Base-by-base conservation (phyloP, 2,888 invertebrate genomes). In the Galerucella pusilla region DNA sequence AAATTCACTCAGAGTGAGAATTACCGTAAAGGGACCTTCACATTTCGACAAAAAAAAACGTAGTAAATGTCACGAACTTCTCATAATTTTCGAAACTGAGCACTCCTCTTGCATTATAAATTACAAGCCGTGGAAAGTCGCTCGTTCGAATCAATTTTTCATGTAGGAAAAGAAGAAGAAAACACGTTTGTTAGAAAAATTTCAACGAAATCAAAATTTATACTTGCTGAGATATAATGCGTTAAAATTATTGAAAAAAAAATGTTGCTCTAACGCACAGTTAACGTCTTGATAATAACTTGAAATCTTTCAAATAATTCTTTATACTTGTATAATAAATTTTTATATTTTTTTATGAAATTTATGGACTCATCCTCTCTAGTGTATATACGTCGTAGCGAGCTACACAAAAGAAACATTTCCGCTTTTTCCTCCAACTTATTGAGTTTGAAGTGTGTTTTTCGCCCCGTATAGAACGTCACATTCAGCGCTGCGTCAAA, bases 11-110 rank as follows among this genome's bases (percentile, higher is more conserved):
- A 72, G 75, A 59, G 72, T 54, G 60, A 49, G 75, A 75, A 75
- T 75, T 66, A 72, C 75, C 64, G 72, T 69, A 52, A 70, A 65
- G 75, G 68, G 75, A 68, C 59, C 59, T 57, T 60, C 69, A 66
- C 66, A 68, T 65, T 69, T 71, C 67, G 52, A 64, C 66, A 71
- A 75, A 77, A 52, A 68, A 77, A 75, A 77, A 42, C 72, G 74
- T 75, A 77, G 73, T 75, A 73, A 78, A 78, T 68, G 75, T 78
- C 78, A 76, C 76, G 76, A 66, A 71, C 75, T 52, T 60, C 76
- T 78, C 76, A 75, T 78, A 78, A 78, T 75, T 78, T 65, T 71
- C 72, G 66, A 71, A 73, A 65, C 66, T 68, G 68, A 77, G 68
- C 71, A 71, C 52, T 73, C 73, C 54, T 64, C 69, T 68, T 75